Conservation (phyloP, 2,888 invertebrate genomes). For the Leptogaster cylindrica region DNA sequence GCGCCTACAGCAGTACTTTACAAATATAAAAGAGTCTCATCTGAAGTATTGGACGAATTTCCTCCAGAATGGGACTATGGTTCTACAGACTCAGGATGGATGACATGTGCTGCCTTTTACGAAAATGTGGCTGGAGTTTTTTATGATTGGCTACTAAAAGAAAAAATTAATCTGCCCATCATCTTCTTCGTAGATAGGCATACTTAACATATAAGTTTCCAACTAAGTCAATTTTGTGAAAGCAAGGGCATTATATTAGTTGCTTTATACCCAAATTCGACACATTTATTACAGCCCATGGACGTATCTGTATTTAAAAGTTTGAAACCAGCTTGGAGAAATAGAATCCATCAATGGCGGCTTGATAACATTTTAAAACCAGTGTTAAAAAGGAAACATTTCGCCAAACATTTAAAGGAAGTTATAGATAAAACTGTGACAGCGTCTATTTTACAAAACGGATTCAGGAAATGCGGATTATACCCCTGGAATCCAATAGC, state of each 20-base stretch:
- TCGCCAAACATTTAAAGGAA: not conserved
- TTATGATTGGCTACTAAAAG: slow-evolving; percentile 50
- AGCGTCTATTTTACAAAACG: not conserved
- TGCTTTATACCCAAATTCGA: slow-evolving; percentile 56
- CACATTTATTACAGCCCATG: slow-evolving; percentile 57
- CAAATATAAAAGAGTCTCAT: not conserved
- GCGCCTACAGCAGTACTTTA: slow-evolving; percentile 51
- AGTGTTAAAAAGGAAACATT: not conserved
- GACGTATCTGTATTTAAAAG: slow-evolving; percentile 56
- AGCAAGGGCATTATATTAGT: slow-evolving; percentile 55
- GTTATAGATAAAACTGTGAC: not conserved
- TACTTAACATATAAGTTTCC: slow-evolving; percentile 55
- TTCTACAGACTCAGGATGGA: slow-evolving; percentile 50
- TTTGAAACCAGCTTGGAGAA: slow-evolving; percentile 54
- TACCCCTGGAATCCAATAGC: not conserved
- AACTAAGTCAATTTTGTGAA: slow-evolving; percentile 56
- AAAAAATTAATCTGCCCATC: slow-evolving; percentile 50
- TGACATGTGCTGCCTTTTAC: not conserved
- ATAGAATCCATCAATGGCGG: slow-evolving; percentile 51
- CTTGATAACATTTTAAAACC: slow-evolving; percentile 21
- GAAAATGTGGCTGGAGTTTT: slow-evolving; percentile 2
- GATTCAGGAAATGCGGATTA: not conserved
- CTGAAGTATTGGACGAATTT: not conserved
- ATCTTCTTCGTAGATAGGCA: slow-evolving; percentile 60
- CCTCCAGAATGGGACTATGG: slow-evolving; percentile 55